Conservation (phyloP, 2,888 invertebrate species). For the Lottia scabra region DNA sequence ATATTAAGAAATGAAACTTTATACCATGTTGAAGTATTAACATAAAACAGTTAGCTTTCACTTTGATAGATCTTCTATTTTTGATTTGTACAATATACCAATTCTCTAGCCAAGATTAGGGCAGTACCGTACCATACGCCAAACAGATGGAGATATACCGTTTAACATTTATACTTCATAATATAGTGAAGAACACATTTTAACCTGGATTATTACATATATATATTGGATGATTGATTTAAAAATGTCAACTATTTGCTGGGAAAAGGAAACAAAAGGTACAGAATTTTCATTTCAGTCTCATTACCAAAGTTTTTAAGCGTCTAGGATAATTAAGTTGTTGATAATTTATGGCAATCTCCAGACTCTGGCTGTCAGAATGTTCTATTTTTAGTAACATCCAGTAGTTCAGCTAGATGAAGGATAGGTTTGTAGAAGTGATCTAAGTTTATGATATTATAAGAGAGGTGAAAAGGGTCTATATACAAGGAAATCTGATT, state of each 20-base stretch:
- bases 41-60: background rate
- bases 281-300: background rate
- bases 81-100: background rate
- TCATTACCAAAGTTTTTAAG: background rate
- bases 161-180: no score
- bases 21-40: background rate
- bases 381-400: background rate
- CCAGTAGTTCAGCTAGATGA: background rate
- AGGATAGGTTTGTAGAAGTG: no score
- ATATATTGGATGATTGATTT: background rate
- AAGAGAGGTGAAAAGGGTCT: no score
- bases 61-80: background rate
- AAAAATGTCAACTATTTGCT: background rate
- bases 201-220: background rate
- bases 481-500: background rate
- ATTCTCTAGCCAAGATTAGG: background rate
- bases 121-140: no score
- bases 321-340: no score
- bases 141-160: background rate
- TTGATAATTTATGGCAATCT: background rate
- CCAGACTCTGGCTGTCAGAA: constrained; percentile 1
- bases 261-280: constrained; percentile 1
- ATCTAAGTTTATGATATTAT: no score
- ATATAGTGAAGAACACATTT: background rate
- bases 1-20: background rate